Evolutionary conservation across 2,888 invertebrate species (phyloP), one percentile per base, ranked within the genome.

Genomic region (Monoplex corrugatus): DNA sequence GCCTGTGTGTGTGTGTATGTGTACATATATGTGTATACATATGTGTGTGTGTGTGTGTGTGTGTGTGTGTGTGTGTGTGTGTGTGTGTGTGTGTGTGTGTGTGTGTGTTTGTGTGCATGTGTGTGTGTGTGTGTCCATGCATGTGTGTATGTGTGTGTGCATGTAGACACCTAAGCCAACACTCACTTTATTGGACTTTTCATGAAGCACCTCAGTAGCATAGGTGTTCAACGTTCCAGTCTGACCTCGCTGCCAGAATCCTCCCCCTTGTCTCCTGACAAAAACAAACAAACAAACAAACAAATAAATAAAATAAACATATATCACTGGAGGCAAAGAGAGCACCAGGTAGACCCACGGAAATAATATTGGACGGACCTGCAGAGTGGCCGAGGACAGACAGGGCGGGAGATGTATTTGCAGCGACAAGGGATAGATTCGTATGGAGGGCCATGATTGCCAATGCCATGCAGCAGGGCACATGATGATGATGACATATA

Each of bases 191-290:
- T 89, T 87, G 13, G 75, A 28, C n/a, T 90, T 90, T 35, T 75
- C 84, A 2, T 89, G 91, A 0, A 95, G 91, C 32, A 95, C 94
- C 80, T 95, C 94, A 45, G 94, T 92, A 3, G 95, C 95, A 90
- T 95, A 95, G 38, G 90, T 94, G 35, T 93, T 94, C 10, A 96
- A 91, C 6, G 93, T 92, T n/a, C 95, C 95, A 23, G 92, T 91
- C 87, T 95, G 95, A 0, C 95, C 96, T 23, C 91, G 92, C 85
- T 93, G 93, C 95, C 96, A 95, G 90, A 94, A 95, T 6, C 95
- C 94, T 23, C 95, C 95, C 10, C 95, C 95, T 78, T 44, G 50
- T n/a, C 63, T 63, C n/a, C 43, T 63, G 44, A 23, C 32, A 50
- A 75, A 89, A n/a, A 44, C 2, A 68, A 23, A 80, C 8, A 86